Evolutionary conservation across 2,113 vertebrate species (phyloP).

Genomic region (Sceloporus undulatus): DNA sequence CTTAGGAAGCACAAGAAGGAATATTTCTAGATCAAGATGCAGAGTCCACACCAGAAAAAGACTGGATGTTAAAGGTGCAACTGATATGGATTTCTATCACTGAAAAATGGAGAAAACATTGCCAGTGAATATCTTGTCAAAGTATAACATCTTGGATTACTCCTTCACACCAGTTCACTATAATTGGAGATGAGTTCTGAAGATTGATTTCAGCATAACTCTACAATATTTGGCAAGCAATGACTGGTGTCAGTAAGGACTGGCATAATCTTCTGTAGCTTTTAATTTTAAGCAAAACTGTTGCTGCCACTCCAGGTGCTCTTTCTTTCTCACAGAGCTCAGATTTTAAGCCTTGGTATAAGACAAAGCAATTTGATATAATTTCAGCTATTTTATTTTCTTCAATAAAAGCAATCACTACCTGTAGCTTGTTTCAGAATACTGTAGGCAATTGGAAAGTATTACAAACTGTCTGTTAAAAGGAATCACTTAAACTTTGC

Average conservation of each 20-base stretch:
- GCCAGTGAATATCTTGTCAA: background rate
- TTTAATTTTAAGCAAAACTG: slow-evolving; percentile 54
- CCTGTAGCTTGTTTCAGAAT: slow-evolving; percentile 44
- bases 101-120: background rate
- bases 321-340: slow-evolving; percentile 35
- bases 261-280: background rate
- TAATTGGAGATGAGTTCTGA: background rate
- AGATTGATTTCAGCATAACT: background rate
- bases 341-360: slow-evolving; percentile 51
- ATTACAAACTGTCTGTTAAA: slow-evolving; percentile 46
- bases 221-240: slow-evolving; percentile 32
- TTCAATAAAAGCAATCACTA: slow-evolving; percentile 55
- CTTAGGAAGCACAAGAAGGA: background rate
- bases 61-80: background rate
- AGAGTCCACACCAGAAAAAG: background rate
- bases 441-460: slow-evolving; percentile 42
- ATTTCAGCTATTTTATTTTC: slow-evolving; percentile 63
- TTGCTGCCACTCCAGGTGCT: slow-evolving; percentile 37
- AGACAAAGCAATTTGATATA: slow-evolving; percentile 59
- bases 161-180: background rate
- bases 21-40: background rate
- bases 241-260: slow-evolving; percentile 29
- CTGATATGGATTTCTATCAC: background rate
- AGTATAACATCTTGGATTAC: background rate
- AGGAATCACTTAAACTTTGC: slow-evolving; percentile 39